These are phyloP conservation scores for Ammospiza caudacuta DNA, from an alignment of 2,113 vertebrate species.

Conservation along the genomic window DNA sequence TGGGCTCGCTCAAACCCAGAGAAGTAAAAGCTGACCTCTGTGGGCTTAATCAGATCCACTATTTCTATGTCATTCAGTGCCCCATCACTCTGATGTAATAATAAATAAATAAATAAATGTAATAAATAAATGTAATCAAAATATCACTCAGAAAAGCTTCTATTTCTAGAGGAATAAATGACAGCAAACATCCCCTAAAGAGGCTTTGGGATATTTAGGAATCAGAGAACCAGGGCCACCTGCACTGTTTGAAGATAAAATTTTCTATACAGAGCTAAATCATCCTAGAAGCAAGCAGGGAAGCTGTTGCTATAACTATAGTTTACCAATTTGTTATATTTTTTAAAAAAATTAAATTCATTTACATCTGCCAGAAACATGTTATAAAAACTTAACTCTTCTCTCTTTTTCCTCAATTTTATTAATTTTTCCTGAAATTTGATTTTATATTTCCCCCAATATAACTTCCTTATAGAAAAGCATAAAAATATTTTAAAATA, in stretches of 20 bases:
- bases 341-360: neutral
- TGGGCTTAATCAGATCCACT: neutral
- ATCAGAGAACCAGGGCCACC: neutral
- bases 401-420: neutral
- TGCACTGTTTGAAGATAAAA: neutral
- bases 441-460: neutral
- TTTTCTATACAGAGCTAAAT: neutral
- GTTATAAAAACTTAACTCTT: neutral
- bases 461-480: neutral
- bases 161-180: neutral
- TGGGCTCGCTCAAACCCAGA: neutral
- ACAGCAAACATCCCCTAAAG: neutral
- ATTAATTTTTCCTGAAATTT: neutral
- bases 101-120: neutral
- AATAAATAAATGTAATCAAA: neutral
- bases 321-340: neutral
- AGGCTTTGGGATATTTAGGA: neutral
- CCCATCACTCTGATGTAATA: neutral
- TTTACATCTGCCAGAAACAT: neutral
- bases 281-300: neutral
- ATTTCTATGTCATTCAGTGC: neutral
- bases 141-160: neutral
- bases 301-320: neutral
- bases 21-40: neutral
- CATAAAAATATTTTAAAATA: neutral